Percentiles rank a stretch among this genome's conserved stretches.
These are phyloP conservation scores for Glaucopsyche alexis DNA, from an alignment of 2,888 invertebrate species.

Conservation along the genomic window DNA sequence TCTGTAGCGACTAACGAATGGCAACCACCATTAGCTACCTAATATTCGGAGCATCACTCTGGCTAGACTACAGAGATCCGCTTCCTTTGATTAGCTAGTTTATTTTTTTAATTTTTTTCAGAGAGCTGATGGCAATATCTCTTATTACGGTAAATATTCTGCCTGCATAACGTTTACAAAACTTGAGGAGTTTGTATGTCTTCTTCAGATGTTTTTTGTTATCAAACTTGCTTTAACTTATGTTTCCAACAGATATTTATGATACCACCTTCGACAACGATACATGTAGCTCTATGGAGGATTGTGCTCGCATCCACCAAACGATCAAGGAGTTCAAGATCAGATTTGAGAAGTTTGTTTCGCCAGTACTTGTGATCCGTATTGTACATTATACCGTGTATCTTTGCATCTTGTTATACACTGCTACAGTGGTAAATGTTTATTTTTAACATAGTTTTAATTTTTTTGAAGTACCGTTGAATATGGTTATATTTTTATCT, in stretches of 20 bases:
- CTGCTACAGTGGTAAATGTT: conserved; percentile 58
- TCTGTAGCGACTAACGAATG: no score
- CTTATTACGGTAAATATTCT: background rate
- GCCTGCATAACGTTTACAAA: background rate
- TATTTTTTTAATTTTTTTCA: no score
- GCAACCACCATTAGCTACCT: no score
- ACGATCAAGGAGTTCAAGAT: conserved; percentile 50
- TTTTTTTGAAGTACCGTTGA: no score
- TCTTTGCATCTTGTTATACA: conserved; percentile 63
- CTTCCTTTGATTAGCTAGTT: no score
- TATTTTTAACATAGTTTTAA: background rate
- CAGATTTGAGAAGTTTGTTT: conserved; percentile 61
- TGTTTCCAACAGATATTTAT: conserved; percentile 56
- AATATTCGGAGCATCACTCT: no score
- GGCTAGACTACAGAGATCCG: no score
- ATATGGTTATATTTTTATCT: no score
- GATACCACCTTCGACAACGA: conserved; percentile 49
- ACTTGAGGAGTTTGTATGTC: no score
- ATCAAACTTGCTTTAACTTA: no score
- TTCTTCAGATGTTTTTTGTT: no score
- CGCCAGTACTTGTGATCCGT: conserved; percentile 60
- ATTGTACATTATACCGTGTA: conserved; percentile 70
- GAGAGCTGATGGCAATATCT: background rate
- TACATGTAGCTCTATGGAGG: conserved; percentile 52
- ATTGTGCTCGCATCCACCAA: conserved; percentile 58